phyloP scores from a whole-genome alignment of 2,797 vertebrate genomes.

The Enteromius radiatus region DNA sequence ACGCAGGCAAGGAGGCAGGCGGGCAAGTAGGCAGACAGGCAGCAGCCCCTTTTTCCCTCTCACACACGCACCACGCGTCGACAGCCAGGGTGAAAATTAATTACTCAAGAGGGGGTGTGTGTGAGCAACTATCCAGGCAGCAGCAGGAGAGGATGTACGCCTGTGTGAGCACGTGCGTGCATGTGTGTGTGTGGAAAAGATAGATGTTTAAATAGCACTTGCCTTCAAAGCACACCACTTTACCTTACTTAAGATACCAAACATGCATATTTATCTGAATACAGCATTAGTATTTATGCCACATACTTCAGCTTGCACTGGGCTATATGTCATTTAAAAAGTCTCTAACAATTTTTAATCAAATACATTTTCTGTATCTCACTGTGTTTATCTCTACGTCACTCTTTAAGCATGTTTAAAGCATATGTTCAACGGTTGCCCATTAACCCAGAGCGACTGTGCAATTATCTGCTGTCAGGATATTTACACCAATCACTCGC shows the following conservation, averaged over 20 bases:
- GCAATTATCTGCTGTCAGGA: slow-evolving; percentile 65
- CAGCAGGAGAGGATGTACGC: slow-evolving; percentile 29
- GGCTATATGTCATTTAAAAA: not conserved
- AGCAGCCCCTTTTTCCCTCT: slow-evolving; percentile 53
- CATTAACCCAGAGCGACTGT: slow-evolving; percentile 61
- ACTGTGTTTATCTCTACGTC: slow-evolving; percentile 20
- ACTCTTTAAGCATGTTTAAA: slow-evolving; percentile 42
- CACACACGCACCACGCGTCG: slow-evolving; percentile 58
- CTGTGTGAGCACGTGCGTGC: slow-evolving; percentile 29
- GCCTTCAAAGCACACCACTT: slow-evolving; percentile 10
- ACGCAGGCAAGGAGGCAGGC: slow-evolving; percentile 60
- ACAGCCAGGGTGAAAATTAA: slow-evolving; percentile 79
- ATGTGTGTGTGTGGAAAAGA: not conserved
- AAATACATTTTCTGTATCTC: slow-evolving; percentile 7
- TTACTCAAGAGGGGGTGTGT: slow-evolving; percentile 70
- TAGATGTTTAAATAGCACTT: slow-evolving; percentile 13
- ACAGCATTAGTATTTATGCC: not conserved
- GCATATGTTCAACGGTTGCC: slow-evolving; percentile 52
- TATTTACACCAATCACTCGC: slow-evolving; percentile 62
- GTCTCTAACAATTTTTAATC: not conserved
- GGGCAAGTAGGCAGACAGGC: slow-evolving; percentile 34
- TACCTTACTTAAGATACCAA: slow-evolving; percentile 19
- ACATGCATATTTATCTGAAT: slow-evolving; percentile 12
- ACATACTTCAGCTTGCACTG: not conserved
- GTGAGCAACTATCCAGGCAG: slow-evolving; percentile 42